A percentile compares a stretch with the other conserved stretches of the same genome.
These are phyloP conservation scores for Sandelia bainsii DNA, from an alignment of 2,797 vertebrate species.

Conservation along the genomic window DNA sequence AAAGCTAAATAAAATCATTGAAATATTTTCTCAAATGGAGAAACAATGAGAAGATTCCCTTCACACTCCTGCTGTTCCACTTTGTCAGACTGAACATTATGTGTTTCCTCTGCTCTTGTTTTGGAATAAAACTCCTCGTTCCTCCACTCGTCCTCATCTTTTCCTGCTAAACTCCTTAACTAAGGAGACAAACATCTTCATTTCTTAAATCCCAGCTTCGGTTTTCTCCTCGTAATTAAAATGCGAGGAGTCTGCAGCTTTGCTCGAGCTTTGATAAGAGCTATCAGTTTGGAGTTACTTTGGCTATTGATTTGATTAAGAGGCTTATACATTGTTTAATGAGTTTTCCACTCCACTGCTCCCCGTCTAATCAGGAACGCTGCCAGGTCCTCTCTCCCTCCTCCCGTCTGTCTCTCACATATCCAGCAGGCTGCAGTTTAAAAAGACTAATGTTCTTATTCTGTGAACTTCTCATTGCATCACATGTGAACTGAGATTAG, in stretches of 20 bases:
- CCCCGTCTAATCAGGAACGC: conserved; percentile 89
- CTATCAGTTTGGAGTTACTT: conserved; percentile 78
- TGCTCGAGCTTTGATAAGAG: conserved; percentile 73
- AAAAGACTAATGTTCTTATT: conserved; percentile 11
- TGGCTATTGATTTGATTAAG: conserved; percentile 94
- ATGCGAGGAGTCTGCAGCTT: conserved; percentile 62
- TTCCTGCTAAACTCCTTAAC: conserved; percentile 31
- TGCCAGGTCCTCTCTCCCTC: conserved; percentile 65
- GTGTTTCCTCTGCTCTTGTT: neutral
- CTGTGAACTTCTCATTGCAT: conserved; percentile 4
- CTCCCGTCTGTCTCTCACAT: conserved; percentile 78
- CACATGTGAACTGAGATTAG: neutral
- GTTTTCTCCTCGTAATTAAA: conserved; percentile 68
- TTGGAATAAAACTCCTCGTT: neutral
- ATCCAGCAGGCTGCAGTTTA: conserved; percentile 1
- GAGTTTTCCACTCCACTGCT: conserved; percentile 94
- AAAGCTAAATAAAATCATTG: no score
- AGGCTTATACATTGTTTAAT: conserved; percentile 95
- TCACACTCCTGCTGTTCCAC: no score
- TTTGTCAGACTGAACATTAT: neutral
- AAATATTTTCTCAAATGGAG: no score
- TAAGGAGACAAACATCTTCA: conserved; percentile 41
- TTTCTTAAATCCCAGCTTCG: conserved; percentile 46
- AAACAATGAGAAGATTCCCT: no score
- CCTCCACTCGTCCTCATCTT: neutral